Evolutionary conservation across 1,140 invertebrate genomes (phyloP).

Genomic region (Zaprionus tsacasi): DNA sequence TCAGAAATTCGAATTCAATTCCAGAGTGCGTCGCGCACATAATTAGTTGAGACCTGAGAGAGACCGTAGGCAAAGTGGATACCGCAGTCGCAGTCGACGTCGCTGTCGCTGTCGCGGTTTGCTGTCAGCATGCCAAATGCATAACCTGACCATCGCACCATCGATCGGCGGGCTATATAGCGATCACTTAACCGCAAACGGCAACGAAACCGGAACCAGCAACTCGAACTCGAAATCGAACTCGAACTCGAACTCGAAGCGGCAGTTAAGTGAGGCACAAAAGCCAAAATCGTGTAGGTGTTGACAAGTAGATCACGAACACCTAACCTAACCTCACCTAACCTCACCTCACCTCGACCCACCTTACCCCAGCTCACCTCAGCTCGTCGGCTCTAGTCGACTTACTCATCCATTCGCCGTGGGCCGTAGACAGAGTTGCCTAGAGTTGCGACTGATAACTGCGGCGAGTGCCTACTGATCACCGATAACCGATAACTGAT

Average conservation of each 20-base stretch:
- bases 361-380: neutral
- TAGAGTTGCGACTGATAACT: neutral
- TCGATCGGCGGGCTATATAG: too few species aligned
- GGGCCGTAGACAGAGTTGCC: neutral
- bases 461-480: neutral
- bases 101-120: neutral
- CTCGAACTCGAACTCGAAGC: constrained; percentile 7
- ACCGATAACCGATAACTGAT: neutral
- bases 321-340: constrained; percentile 33
- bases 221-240: constrained; percentile 3
- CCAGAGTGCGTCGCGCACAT: constrained; percentile 27
- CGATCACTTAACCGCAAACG: constrained; percentile 45
- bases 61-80: constrained; percentile 33
- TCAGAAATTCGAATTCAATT: constrained; percentile 7
- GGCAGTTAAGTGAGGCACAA: constrained; percentile 21
- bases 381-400: constrained; percentile 6
- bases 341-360: constrained; percentile 3
- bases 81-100: neutral
- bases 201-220: constrained; percentile 50
- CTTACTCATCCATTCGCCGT: constrained; percentile 36
- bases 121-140: constrained; percentile 45
- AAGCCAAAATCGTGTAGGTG: constrained; percentile 64
- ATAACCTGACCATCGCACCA: constrained; percentile 30
- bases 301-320: constrained; percentile 80
- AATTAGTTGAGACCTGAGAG: constrained; percentile 35